Conservation (phyloP, 1,140 invertebrate species). For the Papilio polytes region DNA sequence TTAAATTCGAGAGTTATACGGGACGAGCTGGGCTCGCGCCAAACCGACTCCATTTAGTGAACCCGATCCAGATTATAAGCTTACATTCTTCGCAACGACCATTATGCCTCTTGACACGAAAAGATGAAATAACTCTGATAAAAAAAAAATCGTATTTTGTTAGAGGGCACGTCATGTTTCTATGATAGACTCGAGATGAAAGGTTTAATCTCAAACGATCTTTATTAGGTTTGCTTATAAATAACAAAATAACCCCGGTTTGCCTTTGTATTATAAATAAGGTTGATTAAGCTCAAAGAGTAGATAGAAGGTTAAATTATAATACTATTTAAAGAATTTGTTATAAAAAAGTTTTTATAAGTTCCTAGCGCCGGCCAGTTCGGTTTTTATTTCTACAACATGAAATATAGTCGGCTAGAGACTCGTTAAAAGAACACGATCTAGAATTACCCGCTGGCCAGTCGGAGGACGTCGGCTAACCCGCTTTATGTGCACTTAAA, state of each 20-base stretch:
- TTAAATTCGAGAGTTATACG: constrained; percentile 60
- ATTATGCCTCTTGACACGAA: constrained; percentile 48
- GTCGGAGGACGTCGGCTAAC: constrained; percentile 64
- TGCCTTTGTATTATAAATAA: neutral
- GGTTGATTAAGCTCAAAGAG: neutral
- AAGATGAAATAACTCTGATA: constrained; percentile 44
- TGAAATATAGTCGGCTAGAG: constrained; percentile 64
- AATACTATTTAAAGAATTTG: neutral
- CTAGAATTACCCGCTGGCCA: constrained; percentile 66
- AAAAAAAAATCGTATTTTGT: constrained; percentile 43
- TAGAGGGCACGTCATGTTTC: constrained; percentile 37
- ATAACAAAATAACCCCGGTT: constrained; percentile 14
- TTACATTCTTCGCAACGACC: constrained; percentile 55
- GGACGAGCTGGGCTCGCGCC: constrained; percentile 64
- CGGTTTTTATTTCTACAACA: constrained; percentile 62
- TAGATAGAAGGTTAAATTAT: neutral
- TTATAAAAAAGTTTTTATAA: constrained; percentile 36
- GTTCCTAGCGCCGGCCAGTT: constrained; percentile 41
- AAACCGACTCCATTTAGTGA: constrained; percentile 69
- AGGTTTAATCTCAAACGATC: constrained; percentile 30
- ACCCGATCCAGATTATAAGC: constrained; percentile 68
- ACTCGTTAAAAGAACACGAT: constrained; percentile 74
- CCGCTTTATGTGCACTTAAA: constrained; percentile 76
- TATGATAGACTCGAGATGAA: constrained; percentile 37
- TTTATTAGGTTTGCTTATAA: constrained; percentile 25